A percentile compares a stretch with the other conserved stretches of the same genome.
Conservation (phyloP, 1,140 invertebrate genomes). For the Lamellibrachia luymesi region DNA sequence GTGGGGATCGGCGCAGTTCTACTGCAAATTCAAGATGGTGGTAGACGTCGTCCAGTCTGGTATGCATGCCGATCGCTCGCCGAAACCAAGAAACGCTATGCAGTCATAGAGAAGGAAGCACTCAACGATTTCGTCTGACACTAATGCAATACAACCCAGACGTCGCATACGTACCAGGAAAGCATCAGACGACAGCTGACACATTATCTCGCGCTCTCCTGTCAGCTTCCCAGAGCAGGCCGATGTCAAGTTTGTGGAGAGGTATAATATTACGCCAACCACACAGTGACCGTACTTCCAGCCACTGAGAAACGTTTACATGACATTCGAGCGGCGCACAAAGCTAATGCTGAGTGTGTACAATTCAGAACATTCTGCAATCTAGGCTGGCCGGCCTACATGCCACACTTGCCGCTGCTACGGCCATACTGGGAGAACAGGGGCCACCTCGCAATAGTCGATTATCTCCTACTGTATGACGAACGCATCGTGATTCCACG, state of each 20-base stretch:
- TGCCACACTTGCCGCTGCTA: no score
- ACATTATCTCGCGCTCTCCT: constrained; percentile 16
- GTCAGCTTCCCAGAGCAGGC: not conserved
- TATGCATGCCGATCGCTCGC: constrained; percentile 51
- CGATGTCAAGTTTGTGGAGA: not conserved
- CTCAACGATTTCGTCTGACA: constrained; percentile 30
- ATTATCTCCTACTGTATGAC: no score
- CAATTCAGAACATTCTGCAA: no score
- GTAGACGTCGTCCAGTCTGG: constrained; percentile 40
- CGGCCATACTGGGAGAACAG: no score
- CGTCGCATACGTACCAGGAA: constrained; percentile 22
- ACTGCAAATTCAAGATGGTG: constrained; percentile 28
- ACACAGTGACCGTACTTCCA: no score
- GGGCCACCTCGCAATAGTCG: no score
- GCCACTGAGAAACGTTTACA: no score
- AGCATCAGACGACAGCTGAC: constrained; percentile 25
- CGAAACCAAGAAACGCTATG: constrained; percentile 46
- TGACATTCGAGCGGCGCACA: no score
- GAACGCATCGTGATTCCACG: no score
- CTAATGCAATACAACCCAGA: constrained; percentile 16
- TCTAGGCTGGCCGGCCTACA: no score
- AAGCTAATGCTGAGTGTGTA: no score
- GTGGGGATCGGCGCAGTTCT: constrained; percentile 33
- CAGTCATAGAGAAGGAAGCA: constrained; percentile 58
- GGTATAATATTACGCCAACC: not conserved